Evolutionary conservation across 1,140 invertebrate genomes (phyloP).

Genomic region (Drosophila subpulchrella): DNA sequence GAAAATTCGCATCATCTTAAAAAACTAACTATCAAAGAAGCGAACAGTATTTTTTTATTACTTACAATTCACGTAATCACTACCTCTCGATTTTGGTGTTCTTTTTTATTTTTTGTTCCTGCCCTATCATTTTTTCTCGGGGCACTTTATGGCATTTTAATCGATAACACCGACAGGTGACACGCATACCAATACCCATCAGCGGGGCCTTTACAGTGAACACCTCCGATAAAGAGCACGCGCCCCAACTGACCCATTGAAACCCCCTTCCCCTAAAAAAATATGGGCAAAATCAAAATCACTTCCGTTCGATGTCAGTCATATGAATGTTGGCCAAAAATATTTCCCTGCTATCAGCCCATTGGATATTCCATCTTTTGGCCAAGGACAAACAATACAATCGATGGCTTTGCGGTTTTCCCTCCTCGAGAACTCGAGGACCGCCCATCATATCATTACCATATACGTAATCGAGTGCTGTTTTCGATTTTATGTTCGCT

Average conservation of each 20-base stretch:
- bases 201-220: slow-evolving; percentile 43
- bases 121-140: slow-evolving; percentile 41
- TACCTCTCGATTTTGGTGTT: slow-evolving; percentile 25
- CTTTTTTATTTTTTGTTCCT: slow-evolving; percentile 18
- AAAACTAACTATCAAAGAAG: no score
- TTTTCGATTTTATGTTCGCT: slow-evolving; percentile 68
- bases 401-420: slow-evolving; percentile 2
- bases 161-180: slow-evolving; percentile 59
- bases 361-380: slow-evolving; percentile 18
- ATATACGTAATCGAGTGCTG: slow-evolving; percentile 70
- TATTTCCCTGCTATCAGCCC: slow-evolving; percentile 7
- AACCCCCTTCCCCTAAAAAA: slow-evolving; percentile 1
- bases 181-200: slow-evolving; percentile 43
- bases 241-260: slow-evolving; percentile 21
- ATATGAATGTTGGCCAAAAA: slow-evolving; percentile 13
- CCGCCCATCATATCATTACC: slow-evolving; percentile 57
- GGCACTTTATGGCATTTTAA: slow-evolving; percentile 66
- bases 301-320: slow-evolving; percentile 70
- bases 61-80: slow-evolving; percentile 71
- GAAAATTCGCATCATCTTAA: no score
- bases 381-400: slow-evolving; percentile 25
- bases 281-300: slow-evolving; percentile 18
- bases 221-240: slow-evolving; percentile 58
- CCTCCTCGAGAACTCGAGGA: neutral
- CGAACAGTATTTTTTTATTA: slow-evolving; percentile 44